Evolutionary conservation across 2,888 invertebrate genomes (phyloP).

Genomic region (Hoplodrina blanda): DNA sequence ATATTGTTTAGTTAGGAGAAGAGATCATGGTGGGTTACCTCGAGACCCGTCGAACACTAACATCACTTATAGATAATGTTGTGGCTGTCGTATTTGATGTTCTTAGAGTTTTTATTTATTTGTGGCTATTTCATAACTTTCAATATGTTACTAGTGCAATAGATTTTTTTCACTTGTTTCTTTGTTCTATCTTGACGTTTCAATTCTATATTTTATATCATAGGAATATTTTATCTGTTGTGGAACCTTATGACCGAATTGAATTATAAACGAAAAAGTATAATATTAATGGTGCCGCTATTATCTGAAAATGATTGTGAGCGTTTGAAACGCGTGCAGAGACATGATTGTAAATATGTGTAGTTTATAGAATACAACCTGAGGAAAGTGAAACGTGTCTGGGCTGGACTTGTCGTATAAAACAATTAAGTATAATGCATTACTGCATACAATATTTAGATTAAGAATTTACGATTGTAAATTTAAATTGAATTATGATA

Average conservation of each 20-base stretch:
- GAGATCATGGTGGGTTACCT: conserved; percentile 12
- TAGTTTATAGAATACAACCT: conserved; percentile 57
- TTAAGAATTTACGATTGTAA: conserved; percentile 86
- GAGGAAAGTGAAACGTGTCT: conserved; percentile 49
- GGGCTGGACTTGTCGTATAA: conserved; percentile 67
- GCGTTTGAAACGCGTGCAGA: conserved; percentile 75
- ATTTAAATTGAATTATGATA: conserved; percentile 87
- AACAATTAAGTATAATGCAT: conserved; percentile 71
- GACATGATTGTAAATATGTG: conserved; percentile 74
- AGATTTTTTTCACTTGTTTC: conserved; percentile 56
- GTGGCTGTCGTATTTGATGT: conserved; percentile 53
- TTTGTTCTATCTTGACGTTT: conserved; percentile 52
- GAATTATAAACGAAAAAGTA: conserved; percentile 21
- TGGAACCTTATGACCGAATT: conserved; percentile 56
- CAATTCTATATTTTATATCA: conserved; percentile 54
- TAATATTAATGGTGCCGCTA: conserved; percentile 63
- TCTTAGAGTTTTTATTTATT: conserved; percentile 63
- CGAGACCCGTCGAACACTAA: conserved; percentile 33
- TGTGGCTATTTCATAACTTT: conserved; percentile 60
- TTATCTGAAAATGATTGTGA: conserved; percentile 62
- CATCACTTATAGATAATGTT: conserved; percentile 48
- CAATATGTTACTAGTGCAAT: conserved; percentile 63
- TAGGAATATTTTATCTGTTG: conserved; percentile 59
- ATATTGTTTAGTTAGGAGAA: conserved; percentile 35
- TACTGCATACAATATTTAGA: conserved; percentile 75